A percentile compares a stretch with the other conserved stretches of the same genome.
phyloP scores from a whole-genome alignment of 2,888 invertebrate species.

The Nebria brevicollis region DNA sequence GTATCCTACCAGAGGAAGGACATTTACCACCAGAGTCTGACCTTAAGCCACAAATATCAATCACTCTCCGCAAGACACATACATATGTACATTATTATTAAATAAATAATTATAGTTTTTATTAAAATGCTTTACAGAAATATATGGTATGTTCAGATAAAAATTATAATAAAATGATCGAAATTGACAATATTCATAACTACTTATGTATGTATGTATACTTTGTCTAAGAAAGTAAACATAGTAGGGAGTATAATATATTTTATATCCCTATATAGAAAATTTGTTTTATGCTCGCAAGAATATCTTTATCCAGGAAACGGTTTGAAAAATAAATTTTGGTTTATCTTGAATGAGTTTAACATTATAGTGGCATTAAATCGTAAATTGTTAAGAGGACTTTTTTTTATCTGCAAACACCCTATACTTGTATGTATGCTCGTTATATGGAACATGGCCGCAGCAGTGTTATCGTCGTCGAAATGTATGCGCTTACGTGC shows the following conservation, averaged over 20 bases:
- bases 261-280: too few relatives aligned
- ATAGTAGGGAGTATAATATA: too few relatives aligned
- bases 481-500: slow-evolving; percentile 35
- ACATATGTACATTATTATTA: too few relatives aligned
- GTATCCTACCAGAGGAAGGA: not conserved
- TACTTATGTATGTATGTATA: too few relatives aligned
- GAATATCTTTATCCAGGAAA: not conserved
- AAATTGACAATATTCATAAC: too few relatives aligned
- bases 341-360: not conserved
- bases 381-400: not conserved
- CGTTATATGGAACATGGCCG: slow-evolving; percentile 10
- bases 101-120: too few relatives aligned
- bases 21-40: not conserved
- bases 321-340: not conserved
- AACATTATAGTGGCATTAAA: not conserved
- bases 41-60: not conserved
- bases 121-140: too few relatives aligned
- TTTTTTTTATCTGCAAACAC: not conserved
- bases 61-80: not conserved
- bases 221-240: too few relatives aligned
- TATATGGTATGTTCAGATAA: too few relatives aligned
- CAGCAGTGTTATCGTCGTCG: slow-evolving; percentile 15
- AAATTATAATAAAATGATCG: too few relatives aligned
- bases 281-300: not conserved
- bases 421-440: not conserved